phyloP scores from a whole-genome alignment of 2,113 vertebrate genomes.

The Fregetta grallaria region DNA sequence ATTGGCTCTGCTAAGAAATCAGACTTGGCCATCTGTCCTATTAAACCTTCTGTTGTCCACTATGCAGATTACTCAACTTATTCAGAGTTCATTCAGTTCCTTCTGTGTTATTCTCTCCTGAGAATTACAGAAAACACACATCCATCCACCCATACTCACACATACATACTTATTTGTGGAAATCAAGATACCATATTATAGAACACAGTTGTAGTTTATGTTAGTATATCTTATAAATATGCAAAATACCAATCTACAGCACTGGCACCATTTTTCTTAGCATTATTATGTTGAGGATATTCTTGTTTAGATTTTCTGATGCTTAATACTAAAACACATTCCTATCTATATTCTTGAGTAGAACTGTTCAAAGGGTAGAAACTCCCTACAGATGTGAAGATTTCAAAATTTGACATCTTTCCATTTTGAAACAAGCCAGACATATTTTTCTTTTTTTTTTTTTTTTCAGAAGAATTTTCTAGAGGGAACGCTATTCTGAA shows the following conservation, averaged over 20 bases:
- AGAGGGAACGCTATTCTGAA: background rate
- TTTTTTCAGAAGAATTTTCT: background rate
- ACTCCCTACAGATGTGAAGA: background rate
- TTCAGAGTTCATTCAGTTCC: background rate
- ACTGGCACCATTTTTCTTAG: background rate
- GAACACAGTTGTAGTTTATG: background rate
- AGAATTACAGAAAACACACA: background rate
- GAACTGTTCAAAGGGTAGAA: background rate
- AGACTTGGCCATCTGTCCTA: background rate
- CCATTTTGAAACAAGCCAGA: background rate
- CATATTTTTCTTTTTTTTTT: background rate
- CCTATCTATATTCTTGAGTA: background rate
- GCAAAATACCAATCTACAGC: background rate
- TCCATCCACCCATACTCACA: background rate
- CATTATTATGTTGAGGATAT: background rate
- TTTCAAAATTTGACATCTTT: background rate
- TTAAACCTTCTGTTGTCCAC: background rate
- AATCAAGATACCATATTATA: background rate
- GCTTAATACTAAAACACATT: background rate
- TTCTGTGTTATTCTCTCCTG: background rate
- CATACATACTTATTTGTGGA: background rate
- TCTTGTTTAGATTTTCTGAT: background rate
- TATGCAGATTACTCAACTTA: background rate
- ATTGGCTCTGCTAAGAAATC: background rate
- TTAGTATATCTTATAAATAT: background rate